Evolutionary conservation across 1,140 invertebrate species (phyloP), one percentile per base, ranked within the genome.

Genomic region (Drosophila tropicalis): DNA sequence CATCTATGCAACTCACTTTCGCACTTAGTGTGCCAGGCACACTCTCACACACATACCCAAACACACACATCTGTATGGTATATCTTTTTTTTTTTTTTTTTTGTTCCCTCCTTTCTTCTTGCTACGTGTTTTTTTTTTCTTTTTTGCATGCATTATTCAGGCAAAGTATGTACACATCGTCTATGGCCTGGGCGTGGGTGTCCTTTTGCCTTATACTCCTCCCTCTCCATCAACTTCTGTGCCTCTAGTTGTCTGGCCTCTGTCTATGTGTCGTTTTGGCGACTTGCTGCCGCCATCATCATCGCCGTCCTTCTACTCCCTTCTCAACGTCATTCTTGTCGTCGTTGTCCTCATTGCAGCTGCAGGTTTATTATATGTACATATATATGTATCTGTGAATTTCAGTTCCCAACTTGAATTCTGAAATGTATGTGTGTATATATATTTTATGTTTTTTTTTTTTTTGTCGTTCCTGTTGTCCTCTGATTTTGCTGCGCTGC

Each of bases 1-100:
- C 84, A 82, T 87, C 76, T 79, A 89, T 87, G 85, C 85, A 89
- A 90, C 84, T 90, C 85, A 90, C 77, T 90, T 89, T 89, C 80
- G 81, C 84, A 89, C 84, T 87, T 89, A 77, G 72, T 63, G 51
- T 70, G 67, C 54, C 62, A 62, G 55, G 66, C 54, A 29, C 67
- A 62, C 58, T 62, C 36, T 13, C 58, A 56, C 68, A 67, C 39
- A 40, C 22, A 60, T 9, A 58, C 17, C 40, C 15, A 72, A 10
- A 19, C 41, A 34, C 22, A 47, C 64, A 55, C 55, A 7, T 72
- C 34, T 60, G 40, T 66, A 47, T 81, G 64, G 51, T 71, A 70
- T 67, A 54, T 68, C 44, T 67, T 71, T 67, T 71, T 19, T 74
- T 71, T 67, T 71, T 19, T 74, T 66, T 71, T 58, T 74, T 66